phyloP scores from a whole-genome alignment of 2,888 invertebrate genomes.

The Hermaeophaga mercurialis region DNA sequence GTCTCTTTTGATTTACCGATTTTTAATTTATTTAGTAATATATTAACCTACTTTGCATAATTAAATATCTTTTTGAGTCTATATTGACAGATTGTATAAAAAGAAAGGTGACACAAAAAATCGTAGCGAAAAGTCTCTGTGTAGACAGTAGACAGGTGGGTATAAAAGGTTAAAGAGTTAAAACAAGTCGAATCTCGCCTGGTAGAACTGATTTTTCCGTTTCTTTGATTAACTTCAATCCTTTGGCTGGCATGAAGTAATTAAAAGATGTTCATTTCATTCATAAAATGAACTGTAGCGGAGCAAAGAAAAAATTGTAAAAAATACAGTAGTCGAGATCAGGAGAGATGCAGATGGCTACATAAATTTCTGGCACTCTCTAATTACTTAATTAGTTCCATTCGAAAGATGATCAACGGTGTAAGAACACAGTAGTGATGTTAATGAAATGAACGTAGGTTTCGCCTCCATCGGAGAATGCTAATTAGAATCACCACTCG shows the following conservation, averaged over 20 bases:
- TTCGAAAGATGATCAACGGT: conserved; percentile 52
- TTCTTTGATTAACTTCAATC: conserved; percentile 15
- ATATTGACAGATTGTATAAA: no score
- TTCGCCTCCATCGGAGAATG: conserved; percentile 29
- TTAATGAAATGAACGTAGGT: conserved; percentile 50
- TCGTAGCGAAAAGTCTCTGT: neutral
- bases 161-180: neutral
- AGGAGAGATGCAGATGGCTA: conserved; percentile 25
- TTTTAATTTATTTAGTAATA: no score
- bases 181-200: conserved; percentile 1
- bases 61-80: no score
- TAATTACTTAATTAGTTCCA: conserved; percentile 55
- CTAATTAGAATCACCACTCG: conserved; percentile 20
- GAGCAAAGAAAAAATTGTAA: conserved; percentile 25
- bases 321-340: conserved; percentile 24
- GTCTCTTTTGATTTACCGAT: no score
- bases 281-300: conserved; percentile 31
- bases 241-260: conserved; percentile 29
- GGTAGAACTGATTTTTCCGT: conserved; percentile 1
- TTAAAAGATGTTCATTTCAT: conserved; percentile 39
- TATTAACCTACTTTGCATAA: no score
- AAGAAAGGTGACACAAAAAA: neutral
- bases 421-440: conserved; percentile 38
- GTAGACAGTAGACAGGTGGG: neutral
- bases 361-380: conserved; percentile 37